A percentile compares a stretch with the other conserved stretches of the same genome.
phyloP scores from a whole-genome alignment of 2,113 vertebrate species.

The Malurus alboscapulatus region DNA sequence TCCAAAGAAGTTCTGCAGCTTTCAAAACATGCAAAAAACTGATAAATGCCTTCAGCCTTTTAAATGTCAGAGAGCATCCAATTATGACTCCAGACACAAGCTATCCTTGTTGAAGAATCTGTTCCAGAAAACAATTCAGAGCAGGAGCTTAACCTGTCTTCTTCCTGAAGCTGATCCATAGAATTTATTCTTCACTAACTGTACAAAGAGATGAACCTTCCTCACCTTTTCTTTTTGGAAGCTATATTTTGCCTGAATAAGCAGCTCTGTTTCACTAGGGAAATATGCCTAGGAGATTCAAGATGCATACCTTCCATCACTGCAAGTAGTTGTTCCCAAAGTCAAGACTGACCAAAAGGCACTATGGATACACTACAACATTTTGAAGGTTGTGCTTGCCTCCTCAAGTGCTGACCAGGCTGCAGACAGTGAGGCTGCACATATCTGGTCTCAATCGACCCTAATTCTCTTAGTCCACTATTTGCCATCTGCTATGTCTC shows the following conservation, averaged over 20 bases:
- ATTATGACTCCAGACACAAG: background rate
- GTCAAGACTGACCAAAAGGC: background rate
- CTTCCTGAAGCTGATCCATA: background rate
- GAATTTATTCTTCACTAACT: background rate
- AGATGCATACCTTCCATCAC: background rate
- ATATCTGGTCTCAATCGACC: background rate
- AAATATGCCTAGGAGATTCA: background rate
- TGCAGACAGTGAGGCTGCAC: background rate
- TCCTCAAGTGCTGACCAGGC: background rate
- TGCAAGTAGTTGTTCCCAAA: background rate
- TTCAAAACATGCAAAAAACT: background rate
- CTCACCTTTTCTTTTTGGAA: background rate
- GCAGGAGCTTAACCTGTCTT: background rate
- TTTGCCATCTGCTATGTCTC: background rate
- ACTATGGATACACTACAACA: fast-evolving
- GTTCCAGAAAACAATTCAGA: background rate
- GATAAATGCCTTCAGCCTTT: background rate
- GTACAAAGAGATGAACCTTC: background rate
- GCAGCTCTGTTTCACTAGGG: background rate
- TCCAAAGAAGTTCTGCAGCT: background rate
- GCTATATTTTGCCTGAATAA: background rate
- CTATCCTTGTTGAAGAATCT: background rate
- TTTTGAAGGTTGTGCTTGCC: background rate
- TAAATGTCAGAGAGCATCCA: background rate
- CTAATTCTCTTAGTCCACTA: background rate